Evolutionary conservation across 2,888 invertebrate genomes (phyloP).

Genomic region (Patella ulyssiponensis): DNA sequence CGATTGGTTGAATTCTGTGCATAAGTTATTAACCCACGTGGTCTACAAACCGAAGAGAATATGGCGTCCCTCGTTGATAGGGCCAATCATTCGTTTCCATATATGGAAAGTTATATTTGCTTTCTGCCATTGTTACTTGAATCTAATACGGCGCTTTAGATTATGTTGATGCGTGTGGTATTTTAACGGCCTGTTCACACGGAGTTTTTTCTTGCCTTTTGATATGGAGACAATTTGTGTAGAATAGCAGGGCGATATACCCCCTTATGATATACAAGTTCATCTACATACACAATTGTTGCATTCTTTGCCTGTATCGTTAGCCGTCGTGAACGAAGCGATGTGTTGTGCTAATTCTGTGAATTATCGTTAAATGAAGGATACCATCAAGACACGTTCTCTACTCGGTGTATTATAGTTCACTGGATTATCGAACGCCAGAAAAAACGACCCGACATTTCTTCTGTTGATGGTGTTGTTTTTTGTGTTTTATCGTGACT

Average conservation of each 20-base stretch:
- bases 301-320: neutral
- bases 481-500: neutral
- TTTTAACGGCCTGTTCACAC: conserved; percentile 25
- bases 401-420: neutral
- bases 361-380: conserved; percentile 9
- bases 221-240: conserved; percentile 6
- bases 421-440: neutral
- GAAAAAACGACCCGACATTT: conserved; percentile 2
- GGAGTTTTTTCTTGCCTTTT: neutral
- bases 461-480: conserved; percentile 3
- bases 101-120: conserved; percentile 29
- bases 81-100: conserved; percentile 34
- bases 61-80: conserved; percentile 28
- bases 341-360: conserved; percentile 7
- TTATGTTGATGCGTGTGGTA: conserved; percentile 29
- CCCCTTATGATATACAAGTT: no score
- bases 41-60: conserved; percentile 1
- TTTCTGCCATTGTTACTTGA: conserved; percentile 27
- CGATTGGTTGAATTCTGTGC: neutral
- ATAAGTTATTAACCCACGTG: conserved; percentile 30
- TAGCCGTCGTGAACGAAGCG: neutral
- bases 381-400: conserved; percentile 7
- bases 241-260: neutral
- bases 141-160: conserved; percentile 21
- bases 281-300: neutral